These are phyloP conservation scores for Gouania willdenowi DNA, from an alignment of 2,797 vertebrate genomes.

Conservation along the genomic window DNA sequence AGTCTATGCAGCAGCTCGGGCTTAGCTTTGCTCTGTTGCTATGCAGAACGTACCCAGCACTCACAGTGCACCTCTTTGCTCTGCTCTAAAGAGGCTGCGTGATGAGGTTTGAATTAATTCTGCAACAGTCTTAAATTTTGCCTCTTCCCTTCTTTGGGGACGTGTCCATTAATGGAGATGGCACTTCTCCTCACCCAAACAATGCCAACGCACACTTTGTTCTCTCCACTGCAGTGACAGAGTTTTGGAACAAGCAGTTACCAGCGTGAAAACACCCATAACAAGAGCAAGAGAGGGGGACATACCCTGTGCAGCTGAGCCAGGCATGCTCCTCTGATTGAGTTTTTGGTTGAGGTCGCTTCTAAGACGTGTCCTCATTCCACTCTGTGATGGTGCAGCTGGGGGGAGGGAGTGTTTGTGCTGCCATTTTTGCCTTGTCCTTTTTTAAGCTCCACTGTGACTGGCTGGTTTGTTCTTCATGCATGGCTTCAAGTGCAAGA, in stretches of 20 bases:
- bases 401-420: not conserved
- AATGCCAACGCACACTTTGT: constrained; percentile 27
- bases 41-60: constrained; percentile 57
- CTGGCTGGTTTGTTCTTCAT: constrained; percentile 19
- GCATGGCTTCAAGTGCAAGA: constrained; percentile 19
- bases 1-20: constrained; percentile 10
- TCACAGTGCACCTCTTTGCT: constrained; percentile 59
- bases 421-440: not conserved
- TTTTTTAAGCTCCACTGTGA: constrained; percentile 5
- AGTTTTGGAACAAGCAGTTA: constrained; percentile 39
- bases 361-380: not conserved
- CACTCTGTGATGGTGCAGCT: not conserved
- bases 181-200: constrained; percentile 45
- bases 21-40: constrained; percentile 60
- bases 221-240: constrained; percentile 45
- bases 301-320: constrained; percentile 17
- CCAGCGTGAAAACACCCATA: constrained; percentile 25
- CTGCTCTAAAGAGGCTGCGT: constrained; percentile 62
- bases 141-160: constrained; percentile 63
- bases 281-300: constrained; percentile 2
- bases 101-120: constrained; percentile 83
- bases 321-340: constrained; percentile 4
- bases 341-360: not conserved
- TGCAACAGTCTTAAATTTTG: constrained; percentile 69
- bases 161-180: constrained; percentile 44